These are phyloP conservation scores for Enoplolaimus lenunculus DNA, from an alignment of 2,888 invertebrate genomes.

Conservation along the genomic window DNA sequence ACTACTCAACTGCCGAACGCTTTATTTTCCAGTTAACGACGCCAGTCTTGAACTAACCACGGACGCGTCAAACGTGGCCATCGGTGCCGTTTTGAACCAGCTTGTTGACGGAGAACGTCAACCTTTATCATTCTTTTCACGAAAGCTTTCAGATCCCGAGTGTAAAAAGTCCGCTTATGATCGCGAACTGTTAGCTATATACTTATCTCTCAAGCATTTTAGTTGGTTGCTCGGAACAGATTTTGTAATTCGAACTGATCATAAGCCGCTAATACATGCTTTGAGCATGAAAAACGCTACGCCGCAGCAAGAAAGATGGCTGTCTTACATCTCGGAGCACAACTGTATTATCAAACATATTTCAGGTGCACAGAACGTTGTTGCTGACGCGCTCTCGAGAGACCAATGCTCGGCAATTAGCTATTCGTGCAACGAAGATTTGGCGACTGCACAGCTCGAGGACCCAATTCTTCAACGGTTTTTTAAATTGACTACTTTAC, in stretches of 20 bases:
- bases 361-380: not conserved
- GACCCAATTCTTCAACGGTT: not conserved
- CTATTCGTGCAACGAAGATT: not conserved
- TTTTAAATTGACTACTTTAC: not conserved
- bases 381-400: not conserved
- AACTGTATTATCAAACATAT: constrained; percentile 2
- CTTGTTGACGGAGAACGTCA: too few species aligned
- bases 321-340: too few species aligned
- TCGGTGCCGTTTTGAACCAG: too few species aligned
- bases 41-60: too few species aligned
- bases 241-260: constrained; percentile 2
- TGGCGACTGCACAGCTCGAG: not conserved
- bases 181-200: constrained; percentile 10
- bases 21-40: too few species aligned
- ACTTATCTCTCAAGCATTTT: constrained; percentile 10
- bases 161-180: constrained; percentile 1
- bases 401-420: not conserved
- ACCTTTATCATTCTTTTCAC: too few species aligned
- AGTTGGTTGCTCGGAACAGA: not conserved
- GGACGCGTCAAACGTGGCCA: too few species aligned
- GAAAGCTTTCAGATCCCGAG: too few species aligned
- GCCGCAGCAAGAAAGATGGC: constrained; percentile 6
- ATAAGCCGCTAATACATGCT: constrained; percentile 8
- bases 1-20: too few species aligned
- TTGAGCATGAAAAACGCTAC: constrained; percentile 12